Evolutionary conservation across 2,888 invertebrate genomes (phyloP), one percentile per base, ranked within the genome.

Genomic region (Apotomis betuletana): DNA sequence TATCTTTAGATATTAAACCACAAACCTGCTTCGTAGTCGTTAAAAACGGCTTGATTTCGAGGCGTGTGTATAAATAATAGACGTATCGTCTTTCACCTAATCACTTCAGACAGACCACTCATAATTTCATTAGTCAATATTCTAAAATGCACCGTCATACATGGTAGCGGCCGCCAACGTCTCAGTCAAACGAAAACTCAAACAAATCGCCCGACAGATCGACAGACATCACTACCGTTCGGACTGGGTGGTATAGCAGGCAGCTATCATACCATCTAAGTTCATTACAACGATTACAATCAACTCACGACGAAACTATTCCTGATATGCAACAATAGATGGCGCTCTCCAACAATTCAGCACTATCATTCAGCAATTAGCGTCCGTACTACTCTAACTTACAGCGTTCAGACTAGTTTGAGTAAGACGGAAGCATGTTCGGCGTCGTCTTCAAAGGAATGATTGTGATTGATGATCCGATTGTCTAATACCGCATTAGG

Each of bases 381-480:
- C 85, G 83, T 77, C 79, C 70, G 52, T 78, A 79, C 78, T 85
- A 78, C 81, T 85, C 79, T 79, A 79, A 75, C 81, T 72, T 65
- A 59, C 75, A 46, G 59, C 73, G 70, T 76, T 67, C 57, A 62
- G 49, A 4, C 54, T 49, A 27, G 76, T 54, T 57, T 60, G 81
- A 86, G 77, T 74, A 83, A 83, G 86, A 88, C 74, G 77, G 77
- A 73, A 59, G 65, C 69, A 67, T 63, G 68, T 67, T 68, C 65
- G 74, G 71, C 64, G 68, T 63, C 70, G 75, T 75, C 79, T 83
- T 84, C 84, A 88, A 86, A 86, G 85, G 83, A 86, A 78, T 92
- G 92, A 93, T 92, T 92, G 91, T 92, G 90, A 92, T 93, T 92
- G 90, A 92, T 93, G 92, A 92, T 91, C 86, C 84, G 88, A 87